Evolutionary conservation across 2,113 vertebrate species (phyloP).

Genomic region (Typhlomys cinereus): DNA sequence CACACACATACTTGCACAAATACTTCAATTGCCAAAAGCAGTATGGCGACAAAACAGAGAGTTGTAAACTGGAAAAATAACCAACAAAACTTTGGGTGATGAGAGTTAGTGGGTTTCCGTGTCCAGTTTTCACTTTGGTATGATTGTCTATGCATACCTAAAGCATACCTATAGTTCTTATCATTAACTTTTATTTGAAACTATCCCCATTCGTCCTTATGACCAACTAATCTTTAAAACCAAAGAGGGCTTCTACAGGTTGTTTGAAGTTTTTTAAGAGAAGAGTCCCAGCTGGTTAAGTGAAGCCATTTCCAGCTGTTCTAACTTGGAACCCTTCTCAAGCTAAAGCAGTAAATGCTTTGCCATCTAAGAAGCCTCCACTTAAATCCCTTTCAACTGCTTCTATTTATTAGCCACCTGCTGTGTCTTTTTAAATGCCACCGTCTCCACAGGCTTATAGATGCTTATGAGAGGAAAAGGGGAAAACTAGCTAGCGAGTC

Average conservation of each 20-base stretch:
- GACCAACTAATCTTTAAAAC: conserved; percentile 12
- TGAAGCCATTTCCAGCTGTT: conserved; percentile 58
- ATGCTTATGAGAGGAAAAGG: conserved; percentile 46
- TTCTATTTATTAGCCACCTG: conserved; percentile 76
- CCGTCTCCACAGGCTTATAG: conserved; percentile 49
- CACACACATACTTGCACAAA: too few species aligned
- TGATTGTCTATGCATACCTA: neutral
- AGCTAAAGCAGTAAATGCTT: conserved; percentile 43
- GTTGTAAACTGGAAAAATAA: neutral
- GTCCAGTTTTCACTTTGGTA: neutral
- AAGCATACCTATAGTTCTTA: conserved; percentile 45
- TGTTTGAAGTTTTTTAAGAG: conserved; percentile 56
- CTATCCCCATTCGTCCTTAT: neutral
- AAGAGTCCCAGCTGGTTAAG: conserved; percentile 43
- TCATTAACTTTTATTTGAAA: conserved; percentile 47
- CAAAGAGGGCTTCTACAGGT: conserved; percentile 4
- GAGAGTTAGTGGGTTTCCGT: neutral
- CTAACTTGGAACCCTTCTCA: conserved; percentile 37
- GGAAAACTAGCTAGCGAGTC: conserved; percentile 28
- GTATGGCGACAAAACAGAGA: neutral
- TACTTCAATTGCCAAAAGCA: neutral
- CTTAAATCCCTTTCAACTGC: conserved; percentile 63
- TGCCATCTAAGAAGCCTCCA: conserved; percentile 26
- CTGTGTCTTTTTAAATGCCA: conserved; percentile 70
- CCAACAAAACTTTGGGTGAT: neutral